These are phyloP conservation scores for Idris sp. DNA, from an alignment of 1,140 invertebrate genomes.

Conservation along the genomic window DNA sequence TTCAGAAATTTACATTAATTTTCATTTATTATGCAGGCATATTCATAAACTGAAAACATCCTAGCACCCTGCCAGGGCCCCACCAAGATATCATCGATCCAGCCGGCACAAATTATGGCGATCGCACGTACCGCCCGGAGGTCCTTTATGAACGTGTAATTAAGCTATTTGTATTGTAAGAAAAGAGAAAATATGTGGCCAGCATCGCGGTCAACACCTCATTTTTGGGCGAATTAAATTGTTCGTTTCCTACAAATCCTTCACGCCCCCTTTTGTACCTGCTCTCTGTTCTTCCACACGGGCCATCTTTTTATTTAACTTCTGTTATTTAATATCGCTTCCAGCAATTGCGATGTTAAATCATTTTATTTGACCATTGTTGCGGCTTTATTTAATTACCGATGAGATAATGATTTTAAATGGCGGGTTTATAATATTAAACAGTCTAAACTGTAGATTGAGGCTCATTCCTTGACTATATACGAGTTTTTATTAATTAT, in stretches of 20 bases:
- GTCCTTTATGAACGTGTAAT: constrained; percentile 67
- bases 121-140: constrained; percentile 56
- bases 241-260: constrained; percentile 48
- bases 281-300: not conserved
- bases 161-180: constrained; percentile 72
- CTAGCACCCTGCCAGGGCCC: constrained; percentile 47
- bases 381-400: constrained; percentile 36
- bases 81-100: constrained; percentile 55
- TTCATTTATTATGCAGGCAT: constrained; percentile 57
- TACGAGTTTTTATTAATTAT: constrained; percentile 38
- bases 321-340: constrained; percentile 39
- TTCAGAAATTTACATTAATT: constrained; percentile 56
- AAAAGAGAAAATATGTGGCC: constrained; percentile 61
- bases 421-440: constrained; percentile 32
- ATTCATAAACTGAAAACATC: constrained; percentile 46
- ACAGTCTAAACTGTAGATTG: too few relatives aligned
- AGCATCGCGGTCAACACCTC: constrained; percentile 65
- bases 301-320: constrained; percentile 26
- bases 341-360: constrained; percentile 34
- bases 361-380: constrained; percentile 40
- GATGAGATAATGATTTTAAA: constrained; percentile 40
- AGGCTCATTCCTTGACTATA: too few relatives aligned
- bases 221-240: constrained; percentile 68
- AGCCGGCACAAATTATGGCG: constrained; percentile 64
- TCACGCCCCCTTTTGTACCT: constrained; percentile 18